Conservation (phyloP, 1,140 invertebrate species). For the Trissolcus basalis region DNA sequence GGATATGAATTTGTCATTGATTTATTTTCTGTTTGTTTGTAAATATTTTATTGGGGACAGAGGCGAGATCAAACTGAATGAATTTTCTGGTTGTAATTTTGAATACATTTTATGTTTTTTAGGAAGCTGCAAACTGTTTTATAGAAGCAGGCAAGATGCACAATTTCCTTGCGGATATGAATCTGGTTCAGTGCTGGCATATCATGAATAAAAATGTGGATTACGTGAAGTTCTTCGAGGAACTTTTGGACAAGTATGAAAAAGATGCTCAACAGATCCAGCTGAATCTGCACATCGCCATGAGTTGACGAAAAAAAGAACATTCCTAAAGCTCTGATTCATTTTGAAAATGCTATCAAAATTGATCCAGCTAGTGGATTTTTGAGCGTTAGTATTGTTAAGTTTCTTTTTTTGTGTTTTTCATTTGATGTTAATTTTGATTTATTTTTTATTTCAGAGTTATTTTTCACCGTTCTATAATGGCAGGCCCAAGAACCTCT, state of each 20-base stretch:
- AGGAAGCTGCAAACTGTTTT: neutral
- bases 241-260: neutral
- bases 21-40: too few relatives aligned
- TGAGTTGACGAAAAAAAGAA: neutral
- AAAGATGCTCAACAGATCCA: neutral
- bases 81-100: too few relatives aligned
- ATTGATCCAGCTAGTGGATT: neutral
- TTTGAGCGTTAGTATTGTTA: neutral
- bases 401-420: too few relatives aligned
- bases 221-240: neutral
- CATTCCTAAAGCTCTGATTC: neutral
- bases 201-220: neutral
- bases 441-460: too few relatives aligned
- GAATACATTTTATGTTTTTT: too few relatives aligned
- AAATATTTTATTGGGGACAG: too few relatives aligned
- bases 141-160: neutral
- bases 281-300: neutral
- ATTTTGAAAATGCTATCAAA: neutral
- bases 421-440: too few relatives aligned
- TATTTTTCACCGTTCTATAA: too few relatives aligned
- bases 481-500: too few relatives aligned
- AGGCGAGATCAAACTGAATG: too few relatives aligned
- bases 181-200: neutral
- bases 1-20: too few relatives aligned
- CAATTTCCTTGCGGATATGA: neutral